phyloP scores from a whole-genome alignment of 2,113 vertebrate genomes.

The Hypomesus transpacificus region DNA sequence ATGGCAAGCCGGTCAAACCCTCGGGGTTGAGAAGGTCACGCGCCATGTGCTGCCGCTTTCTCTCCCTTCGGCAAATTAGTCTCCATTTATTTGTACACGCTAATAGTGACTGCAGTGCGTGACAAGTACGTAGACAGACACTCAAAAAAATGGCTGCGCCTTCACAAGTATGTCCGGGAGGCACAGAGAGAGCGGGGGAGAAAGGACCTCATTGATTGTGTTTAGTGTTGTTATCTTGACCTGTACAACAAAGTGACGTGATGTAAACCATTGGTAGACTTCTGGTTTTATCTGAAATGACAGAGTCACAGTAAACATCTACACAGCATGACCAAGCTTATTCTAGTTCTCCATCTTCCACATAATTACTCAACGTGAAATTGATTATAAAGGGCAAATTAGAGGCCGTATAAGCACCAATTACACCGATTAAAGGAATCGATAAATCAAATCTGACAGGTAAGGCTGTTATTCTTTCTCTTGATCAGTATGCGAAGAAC shows the following conservation, averaged over 20 bases:
- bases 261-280: constrained; percentile 54
- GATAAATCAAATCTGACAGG: constrained; percentile 42
- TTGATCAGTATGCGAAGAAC: constrained; percentile 35
- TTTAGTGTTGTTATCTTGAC: constrained; percentile 57
- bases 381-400: constrained; percentile 41
- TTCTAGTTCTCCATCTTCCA: constrained; percentile 21
- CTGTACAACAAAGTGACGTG: constrained; percentile 58
- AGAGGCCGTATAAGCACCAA: constrained; percentile 18
- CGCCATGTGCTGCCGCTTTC: constrained; percentile 66
- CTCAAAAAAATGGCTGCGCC: constrained; percentile 40
- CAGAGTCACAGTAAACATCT: constrained; percentile 51
- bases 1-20: constrained; percentile 54
- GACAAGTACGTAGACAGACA: constrained; percentile 54
- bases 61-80: constrained; percentile 60
- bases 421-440: constrained; percentile 32
- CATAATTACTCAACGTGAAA: constrained; percentile 32
- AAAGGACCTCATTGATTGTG: constrained; percentile 53
- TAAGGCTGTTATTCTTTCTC: constrained; percentile 42
- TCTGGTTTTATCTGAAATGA: constrained; percentile 55
- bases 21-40: constrained; percentile 55
- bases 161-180: constrained; percentile 41
- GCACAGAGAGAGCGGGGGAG: constrained; percentile 18
- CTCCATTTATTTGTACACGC: constrained; percentile 70
- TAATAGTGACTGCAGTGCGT: constrained; percentile 55
- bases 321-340: constrained; percentile 21